Conservation (phyloP, 1,140 invertebrate species). For the Lethrus apterus region DNA sequence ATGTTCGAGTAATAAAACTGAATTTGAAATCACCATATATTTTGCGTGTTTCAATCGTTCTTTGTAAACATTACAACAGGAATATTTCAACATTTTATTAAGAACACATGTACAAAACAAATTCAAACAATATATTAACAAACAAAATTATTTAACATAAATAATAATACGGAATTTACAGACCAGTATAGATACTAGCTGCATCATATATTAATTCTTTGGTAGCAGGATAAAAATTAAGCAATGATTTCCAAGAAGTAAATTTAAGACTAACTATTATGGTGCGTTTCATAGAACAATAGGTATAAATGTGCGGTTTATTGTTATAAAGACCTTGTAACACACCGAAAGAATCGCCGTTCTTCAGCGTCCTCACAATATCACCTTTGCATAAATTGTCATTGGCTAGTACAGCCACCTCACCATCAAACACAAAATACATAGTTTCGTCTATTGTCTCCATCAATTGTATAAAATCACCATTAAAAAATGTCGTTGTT, state of each 20-base stretch:
- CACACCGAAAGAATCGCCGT: slow-evolving; percentile 1
- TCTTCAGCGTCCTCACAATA: background rate
- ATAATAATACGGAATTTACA: background rate
- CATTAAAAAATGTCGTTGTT: background rate
- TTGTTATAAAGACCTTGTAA: slow-evolving; percentile 3
- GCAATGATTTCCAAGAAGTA: slow-evolving; percentile 4
- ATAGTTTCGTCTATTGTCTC: slow-evolving; percentile 8
- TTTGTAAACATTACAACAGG: no score
- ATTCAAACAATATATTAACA: no score
- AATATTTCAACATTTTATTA: no score
- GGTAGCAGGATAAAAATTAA: slow-evolving; percentile 4
- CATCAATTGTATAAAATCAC: slow-evolving; percentile 10
- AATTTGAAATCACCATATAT: no score
- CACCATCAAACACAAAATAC: slow-evolving; percentile 11
- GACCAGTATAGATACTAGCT: background rate
- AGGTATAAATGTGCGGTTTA: slow-evolving; percentile 10
- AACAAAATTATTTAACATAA: no score
- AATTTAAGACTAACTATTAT: slow-evolving; percentile 2
- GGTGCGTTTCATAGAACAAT: background rate
- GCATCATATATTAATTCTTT: slow-evolving; percentile 3
- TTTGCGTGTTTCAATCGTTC: no score
- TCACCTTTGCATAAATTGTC: slow-evolving; percentile 8
- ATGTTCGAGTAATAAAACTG: no score
- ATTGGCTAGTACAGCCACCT: background rate
- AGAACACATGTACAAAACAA: no score